phyloP scores from a whole-genome alignment of 2,888 invertebrate genomes.

The Heteromyza rotundicornis region DNA sequence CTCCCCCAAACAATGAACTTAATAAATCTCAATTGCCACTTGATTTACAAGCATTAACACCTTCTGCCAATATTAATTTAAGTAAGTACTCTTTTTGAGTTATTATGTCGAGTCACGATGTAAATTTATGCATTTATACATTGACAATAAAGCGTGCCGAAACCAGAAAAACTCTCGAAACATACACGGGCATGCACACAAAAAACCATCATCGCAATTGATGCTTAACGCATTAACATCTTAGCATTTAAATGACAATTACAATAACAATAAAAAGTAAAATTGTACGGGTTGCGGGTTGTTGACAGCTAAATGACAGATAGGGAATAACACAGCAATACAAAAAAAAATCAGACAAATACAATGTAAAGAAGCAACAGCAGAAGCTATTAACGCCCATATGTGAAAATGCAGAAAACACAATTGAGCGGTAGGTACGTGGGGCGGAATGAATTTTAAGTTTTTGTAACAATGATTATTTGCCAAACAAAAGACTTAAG shows the following conservation, averaged over 20 bases:
- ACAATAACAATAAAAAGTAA: not conserved
- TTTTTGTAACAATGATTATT: no score
- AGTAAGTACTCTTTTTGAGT: no score
- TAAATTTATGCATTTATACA: constrained; percentile 2
- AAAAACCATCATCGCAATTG: not conserved
- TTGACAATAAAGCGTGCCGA: not conserved
- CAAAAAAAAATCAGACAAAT: not conserved
- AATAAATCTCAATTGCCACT: not conserved
- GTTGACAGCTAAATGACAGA: not conserved
- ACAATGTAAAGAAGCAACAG: not conserved
- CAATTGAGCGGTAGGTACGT: not conserved
- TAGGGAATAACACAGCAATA: not conserved
- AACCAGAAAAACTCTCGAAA: not conserved
- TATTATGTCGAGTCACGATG: not conserved
- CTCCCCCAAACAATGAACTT: not conserved
- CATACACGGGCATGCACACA: not conserved
- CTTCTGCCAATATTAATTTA: not conserved
- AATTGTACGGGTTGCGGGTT: not conserved
- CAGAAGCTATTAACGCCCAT: not conserved
- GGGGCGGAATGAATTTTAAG: no score
- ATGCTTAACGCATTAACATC: not conserved
- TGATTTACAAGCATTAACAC: not conserved
- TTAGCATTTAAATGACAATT: not conserved
- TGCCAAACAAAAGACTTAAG: constrained; percentile 49
- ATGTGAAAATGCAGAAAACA: not conserved